Percentiles rank a stretch among this genome's conserved stretches.
Conservation (phyloP, 2,888 invertebrate species). For the Dolichopus griseipennis region DNA sequence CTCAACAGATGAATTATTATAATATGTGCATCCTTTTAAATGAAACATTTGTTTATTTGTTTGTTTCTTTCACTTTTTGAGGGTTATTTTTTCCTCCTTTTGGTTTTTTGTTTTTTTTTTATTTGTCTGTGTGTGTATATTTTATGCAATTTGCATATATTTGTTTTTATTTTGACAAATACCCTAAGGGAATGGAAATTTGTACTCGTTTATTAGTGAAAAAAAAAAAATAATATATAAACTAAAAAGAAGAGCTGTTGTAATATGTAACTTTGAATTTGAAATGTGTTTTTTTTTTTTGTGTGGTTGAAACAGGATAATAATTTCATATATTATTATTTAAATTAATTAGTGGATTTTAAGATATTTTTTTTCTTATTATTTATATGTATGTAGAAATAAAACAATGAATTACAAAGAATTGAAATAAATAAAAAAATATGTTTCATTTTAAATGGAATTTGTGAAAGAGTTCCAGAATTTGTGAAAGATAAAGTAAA, state of each 20-base stretch:
- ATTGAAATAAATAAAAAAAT: no score
- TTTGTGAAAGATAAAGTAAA: no score
- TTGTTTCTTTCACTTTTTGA: no score
- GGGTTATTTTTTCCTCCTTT: no score
- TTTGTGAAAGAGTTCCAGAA: no score
- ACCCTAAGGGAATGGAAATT: background rate
- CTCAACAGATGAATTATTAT: constrained; percentile 4
- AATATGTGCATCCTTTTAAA: background rate
- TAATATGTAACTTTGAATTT: background rate
- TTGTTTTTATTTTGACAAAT: background rate
- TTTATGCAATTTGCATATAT: background rate
- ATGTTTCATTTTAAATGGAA: no score
- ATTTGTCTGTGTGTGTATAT: no score
- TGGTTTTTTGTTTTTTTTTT: no score
- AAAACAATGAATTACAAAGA: no score
- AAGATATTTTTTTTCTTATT: background rate
- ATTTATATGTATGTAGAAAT: no score
- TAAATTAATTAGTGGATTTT: constrained; percentile 2
- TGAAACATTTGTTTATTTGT: no score
- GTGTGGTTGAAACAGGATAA: background rate
- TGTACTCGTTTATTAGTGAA: background rate
- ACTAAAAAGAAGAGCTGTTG: background rate
- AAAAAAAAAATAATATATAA: background rate
- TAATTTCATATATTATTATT: background rate
- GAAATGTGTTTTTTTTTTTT: background rate